These are phyloP conservation scores for Columba janthina DNA, from an alignment of 2,113 vertebrate species.

Conservation along the genomic window DNA sequence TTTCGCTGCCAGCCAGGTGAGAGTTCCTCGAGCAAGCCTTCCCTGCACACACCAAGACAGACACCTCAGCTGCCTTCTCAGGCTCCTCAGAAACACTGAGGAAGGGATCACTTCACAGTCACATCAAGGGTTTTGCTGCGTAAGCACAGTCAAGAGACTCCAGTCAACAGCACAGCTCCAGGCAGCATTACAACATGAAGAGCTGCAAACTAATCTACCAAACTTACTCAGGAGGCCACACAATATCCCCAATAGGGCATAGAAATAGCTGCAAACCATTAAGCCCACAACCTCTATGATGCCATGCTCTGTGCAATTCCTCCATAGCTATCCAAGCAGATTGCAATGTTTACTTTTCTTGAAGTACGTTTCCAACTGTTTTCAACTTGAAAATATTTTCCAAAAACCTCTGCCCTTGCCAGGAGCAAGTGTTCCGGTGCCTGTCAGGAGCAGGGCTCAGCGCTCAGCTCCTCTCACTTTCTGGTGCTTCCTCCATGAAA, in stretches of 20 bases:
- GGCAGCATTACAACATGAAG: background rate
- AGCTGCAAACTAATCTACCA: background rate
- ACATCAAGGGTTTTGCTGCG: background rate
- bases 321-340: conserved; percentile 32
- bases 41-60: background rate
- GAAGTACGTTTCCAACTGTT: conserved; percentile 52
- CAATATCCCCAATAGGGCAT: background rate
- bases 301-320: background rate
- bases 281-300: conserved; percentile 1
- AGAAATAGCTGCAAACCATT: background rate
- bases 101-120: background rate
- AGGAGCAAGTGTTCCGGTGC: conserved; percentile 26
- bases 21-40: background rate
- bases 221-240: background rate
- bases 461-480: conserved; percentile 26
- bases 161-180: background rate
- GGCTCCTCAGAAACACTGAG: background rate
- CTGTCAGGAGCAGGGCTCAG: conserved; percentile 39
- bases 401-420: conserved; percentile 51
- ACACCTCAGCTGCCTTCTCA: background rate
- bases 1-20: accelerated
- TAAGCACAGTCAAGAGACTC: background rate
- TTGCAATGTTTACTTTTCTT: conserved; percentile 51
- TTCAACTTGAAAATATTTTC: conserved; percentile 57
- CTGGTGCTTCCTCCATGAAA: conserved; percentile 30